These are phyloP conservation scores for Rhingia campestris DNA, from an alignment of 2,888 invertebrate species.

Conservation along the genomic window DNA sequence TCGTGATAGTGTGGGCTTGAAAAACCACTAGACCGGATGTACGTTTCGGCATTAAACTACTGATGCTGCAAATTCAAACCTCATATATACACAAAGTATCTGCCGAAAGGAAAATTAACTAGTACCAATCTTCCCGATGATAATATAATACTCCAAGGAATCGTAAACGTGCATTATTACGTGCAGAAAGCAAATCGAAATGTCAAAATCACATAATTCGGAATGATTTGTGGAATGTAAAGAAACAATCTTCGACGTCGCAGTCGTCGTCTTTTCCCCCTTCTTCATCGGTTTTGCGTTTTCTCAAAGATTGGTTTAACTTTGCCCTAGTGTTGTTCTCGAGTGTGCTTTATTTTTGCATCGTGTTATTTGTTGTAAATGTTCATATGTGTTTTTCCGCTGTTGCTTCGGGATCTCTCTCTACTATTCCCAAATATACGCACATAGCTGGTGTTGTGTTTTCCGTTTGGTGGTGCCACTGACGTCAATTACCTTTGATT, in stretches of 20 bases:
- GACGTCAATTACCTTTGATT: slow-evolving; percentile 63
- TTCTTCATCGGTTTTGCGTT: slow-evolving; percentile 1
- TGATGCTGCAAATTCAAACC: slow-evolving; percentile 21
- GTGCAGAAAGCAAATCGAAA: slow-evolving; percentile 47
- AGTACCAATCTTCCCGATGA: slow-evolving; percentile 17
- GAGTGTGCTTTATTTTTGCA: background rate
- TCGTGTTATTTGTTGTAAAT: slow-evolving; percentile 6
- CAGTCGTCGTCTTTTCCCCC: background rate
- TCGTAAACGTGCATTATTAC: slow-evolving; percentile 32
- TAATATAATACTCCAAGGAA: slow-evolving; percentile 41
- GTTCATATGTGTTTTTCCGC: slow-evolving; percentile 16
- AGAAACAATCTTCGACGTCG: slow-evolving; percentile 39
- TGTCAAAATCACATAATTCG: slow-evolving; percentile 56
- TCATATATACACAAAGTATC: slow-evolving; percentile 28
- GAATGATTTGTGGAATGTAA: slow-evolving; percentile 61
- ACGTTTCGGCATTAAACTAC: slow-evolving; percentile 1
- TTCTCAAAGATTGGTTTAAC: slow-evolving; percentile 7
- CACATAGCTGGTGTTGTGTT: slow-evolving; percentile 18
- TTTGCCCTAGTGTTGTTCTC: background rate
- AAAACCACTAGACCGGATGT: slow-evolving; percentile 57
- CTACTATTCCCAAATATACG: slow-evolving; percentile 8
- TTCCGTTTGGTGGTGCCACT: slow-evolving; percentile 29
- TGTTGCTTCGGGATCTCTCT: slow-evolving; percentile 38
- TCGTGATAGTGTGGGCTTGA: slow-evolving; percentile 26
- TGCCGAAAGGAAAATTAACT: slow-evolving; percentile 1